A percentile compares a stretch with the other conserved stretches of the same genome.
These are phyloP conservation scores for Lepus oiostolus DNA, from an alignment of 2,797 vertebrate species.

Conservation along the genomic window DNA sequence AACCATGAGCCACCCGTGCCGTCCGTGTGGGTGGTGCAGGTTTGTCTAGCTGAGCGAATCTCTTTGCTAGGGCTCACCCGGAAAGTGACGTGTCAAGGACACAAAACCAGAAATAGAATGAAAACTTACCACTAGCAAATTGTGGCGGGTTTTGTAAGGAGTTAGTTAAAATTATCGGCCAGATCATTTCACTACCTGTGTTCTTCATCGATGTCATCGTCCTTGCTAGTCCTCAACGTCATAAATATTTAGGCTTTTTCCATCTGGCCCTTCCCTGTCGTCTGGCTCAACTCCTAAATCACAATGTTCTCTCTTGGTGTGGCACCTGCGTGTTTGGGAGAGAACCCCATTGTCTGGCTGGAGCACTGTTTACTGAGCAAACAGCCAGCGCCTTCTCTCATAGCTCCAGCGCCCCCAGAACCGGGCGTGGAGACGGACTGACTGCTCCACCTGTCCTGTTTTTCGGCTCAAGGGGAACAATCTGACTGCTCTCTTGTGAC, in stretches of 20 bases:
- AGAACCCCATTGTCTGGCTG: slow-evolving; percentile 48
- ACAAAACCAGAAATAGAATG: slow-evolving; percentile 29
- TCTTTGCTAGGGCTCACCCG: not conserved
- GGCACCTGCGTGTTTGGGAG: not conserved
- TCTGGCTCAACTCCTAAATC: slow-evolving; percentile 66
- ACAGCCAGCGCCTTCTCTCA: not conserved
- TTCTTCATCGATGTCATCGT: slow-evolving; percentile 15
- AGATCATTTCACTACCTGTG: slow-evolving; percentile 22
- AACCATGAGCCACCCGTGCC: not conserved
- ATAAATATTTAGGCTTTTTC: slow-evolving; percentile 66
- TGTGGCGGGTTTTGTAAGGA: slow-evolving; percentile 19
- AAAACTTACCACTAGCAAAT: slow-evolving; percentile 40
- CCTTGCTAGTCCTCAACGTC: slow-evolving; percentile 38
- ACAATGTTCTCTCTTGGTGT: not conserved
- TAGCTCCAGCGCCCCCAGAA: slow-evolving; percentile 2
- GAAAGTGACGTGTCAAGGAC: not conserved
- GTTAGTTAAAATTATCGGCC: slow-evolving; percentile 14
- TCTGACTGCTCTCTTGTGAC: not conserved
- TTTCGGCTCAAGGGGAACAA: not conserved
- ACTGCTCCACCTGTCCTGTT: not conserved
- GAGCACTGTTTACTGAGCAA: not conserved
- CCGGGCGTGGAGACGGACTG: not conserved
- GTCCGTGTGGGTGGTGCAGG: not conserved
- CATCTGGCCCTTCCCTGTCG: slow-evolving; percentile 60
- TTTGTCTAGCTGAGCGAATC: slow-evolving; percentile 39